Percentiles rank a stretch among this genome's conserved stretches.
Evolutionary conservation across 2,797 vertebrate genomes (phyloP).

Genomic region (Monodelphis domestica): DNA sequence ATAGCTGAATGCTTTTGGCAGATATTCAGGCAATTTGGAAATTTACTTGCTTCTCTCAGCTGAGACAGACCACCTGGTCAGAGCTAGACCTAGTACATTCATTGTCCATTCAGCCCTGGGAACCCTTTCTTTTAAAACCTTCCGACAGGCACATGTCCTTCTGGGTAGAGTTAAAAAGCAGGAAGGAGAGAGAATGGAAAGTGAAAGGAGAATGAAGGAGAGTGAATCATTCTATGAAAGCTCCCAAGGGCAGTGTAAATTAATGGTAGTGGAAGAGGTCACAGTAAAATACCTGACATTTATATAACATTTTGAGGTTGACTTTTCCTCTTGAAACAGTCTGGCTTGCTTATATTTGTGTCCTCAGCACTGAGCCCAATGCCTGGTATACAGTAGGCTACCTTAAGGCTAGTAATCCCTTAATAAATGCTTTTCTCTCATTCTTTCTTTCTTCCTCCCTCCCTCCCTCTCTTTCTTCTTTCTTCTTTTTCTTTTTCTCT

Average conservation of each 20-base stretch:
- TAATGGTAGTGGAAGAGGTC: background rate
- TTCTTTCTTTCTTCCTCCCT: background rate
- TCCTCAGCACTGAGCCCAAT: background rate
- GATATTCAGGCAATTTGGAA: slow-evolving; percentile 23
- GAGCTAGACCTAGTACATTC: slow-evolving; percentile 4
- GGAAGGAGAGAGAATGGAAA: background rate
- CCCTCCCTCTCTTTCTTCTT: background rate
- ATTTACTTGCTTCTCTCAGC: slow-evolving; percentile 29
- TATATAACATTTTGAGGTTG: background rate
- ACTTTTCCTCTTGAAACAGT: background rate
- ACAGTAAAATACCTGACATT: background rate
- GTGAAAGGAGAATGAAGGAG: background rate
- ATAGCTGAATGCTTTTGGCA: slow-evolving; percentile 3
- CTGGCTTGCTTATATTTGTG: background rate
- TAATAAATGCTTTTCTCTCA: background rate
- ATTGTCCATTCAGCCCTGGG: slow-evolving; percentile 7
- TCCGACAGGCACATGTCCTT: background rate
- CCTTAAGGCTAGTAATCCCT: background rate
- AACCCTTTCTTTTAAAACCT: background rate
- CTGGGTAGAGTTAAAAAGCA: background rate
- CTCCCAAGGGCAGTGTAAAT: background rate
- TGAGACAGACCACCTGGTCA: slow-evolving; percentile 32
- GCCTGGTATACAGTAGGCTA: background rate
- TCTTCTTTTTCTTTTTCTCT: too few species aligned
- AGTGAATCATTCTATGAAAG: background rate